Base-by-base conservation (phyloP, 2,888 invertebrate species). In the Taenaris catops region DNA sequence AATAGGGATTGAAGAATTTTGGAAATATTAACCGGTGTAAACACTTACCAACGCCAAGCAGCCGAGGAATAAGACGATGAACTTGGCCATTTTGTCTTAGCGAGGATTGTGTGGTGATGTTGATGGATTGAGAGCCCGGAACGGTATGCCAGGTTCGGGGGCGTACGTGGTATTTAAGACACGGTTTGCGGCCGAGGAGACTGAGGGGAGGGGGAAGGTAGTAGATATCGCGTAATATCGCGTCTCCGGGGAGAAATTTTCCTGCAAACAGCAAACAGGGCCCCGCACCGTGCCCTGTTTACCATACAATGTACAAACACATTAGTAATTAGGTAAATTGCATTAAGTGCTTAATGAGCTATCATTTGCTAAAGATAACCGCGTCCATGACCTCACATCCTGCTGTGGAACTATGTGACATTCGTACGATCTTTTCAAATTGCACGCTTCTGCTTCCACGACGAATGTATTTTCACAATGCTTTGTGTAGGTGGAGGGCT, bases 11-110 rank as follows among this genome's bases (percentile, higher is more conserved):
- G n/a, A n/a, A n/a, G n/a, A n/a, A n/a, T n/a, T n/a, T n/a, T n/a
- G n/a, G n/a, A n/a, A n/a, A n/a, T 9, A 6, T 8, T 17, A 19
- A 19, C 4, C 4, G 4, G 4, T 18, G n/a, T 6, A 18, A 14
- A 14, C 14, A 75, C 81, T 78, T 53, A 83, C 83, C 56, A 80
- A 47, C 23, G 76, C 80, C 55, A 80, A 36, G 62, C 69, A 72
- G 53, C 71, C 73, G 50, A 53, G 36, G 48, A 74, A 40, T 31
- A 76, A 41, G n/a, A 73, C 43, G 46, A 72, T 29, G 46, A 72
- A 55, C 53, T 70, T 75, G 55, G 65, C 60, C 74, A 76, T 80
- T 40, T 49, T 59, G 53, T 31, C 29, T 36, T 25, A 44, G 33
- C 48, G 46, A 40, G 41, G 51, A 44, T 58, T 56, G 54, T 44